Evolutionary conservation across 2,888 invertebrate genomes (phyloP).

Genomic region (Sthenelais limicola): DNA sequence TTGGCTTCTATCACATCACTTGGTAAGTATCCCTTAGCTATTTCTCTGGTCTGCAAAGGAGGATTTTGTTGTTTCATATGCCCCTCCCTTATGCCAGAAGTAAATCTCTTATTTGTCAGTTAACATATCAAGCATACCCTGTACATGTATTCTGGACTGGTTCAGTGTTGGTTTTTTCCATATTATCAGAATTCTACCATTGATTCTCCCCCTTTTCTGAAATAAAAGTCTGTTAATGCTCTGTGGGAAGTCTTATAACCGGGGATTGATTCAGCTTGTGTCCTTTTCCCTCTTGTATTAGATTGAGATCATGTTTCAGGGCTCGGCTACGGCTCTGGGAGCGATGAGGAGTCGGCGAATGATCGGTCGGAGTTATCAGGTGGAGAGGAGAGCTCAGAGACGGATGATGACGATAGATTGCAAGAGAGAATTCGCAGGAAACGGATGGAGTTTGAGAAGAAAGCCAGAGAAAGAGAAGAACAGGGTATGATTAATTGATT

Average conservation of each 20-base stretch:
- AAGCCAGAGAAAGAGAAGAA: slow-evolving; percentile 42
- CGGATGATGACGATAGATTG: slow-evolving; percentile 41
- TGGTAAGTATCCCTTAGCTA: slow-evolving; percentile 91
- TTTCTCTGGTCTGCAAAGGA: too few relatives aligned
- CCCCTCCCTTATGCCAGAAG: too few relatives aligned
- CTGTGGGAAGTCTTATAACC: background rate
- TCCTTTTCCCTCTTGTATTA: background rate
- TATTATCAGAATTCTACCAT: too few relatives aligned
- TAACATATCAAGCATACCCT: too few relatives aligned
- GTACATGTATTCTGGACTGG: too few relatives aligned
- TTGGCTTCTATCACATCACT: slow-evolving; percentile 92
- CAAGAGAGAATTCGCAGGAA: slow-evolving; percentile 44
- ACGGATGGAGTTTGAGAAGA: slow-evolving; percentile 42
- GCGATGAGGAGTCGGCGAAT: slow-evolving; percentile 35
- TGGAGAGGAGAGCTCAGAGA: slow-evolving; percentile 23
- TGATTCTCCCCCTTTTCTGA: background rate
- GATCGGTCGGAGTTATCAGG: slow-evolving; percentile 6
- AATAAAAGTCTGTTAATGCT: background rate
- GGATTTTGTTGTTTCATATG: too few relatives aligned
- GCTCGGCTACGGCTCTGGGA: slow-evolving; percentile 43
- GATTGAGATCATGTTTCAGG: slow-evolving; percentile 32
- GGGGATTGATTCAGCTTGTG: background rate
- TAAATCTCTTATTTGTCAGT: too few relatives aligned
- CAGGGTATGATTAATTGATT: too few relatives aligned
- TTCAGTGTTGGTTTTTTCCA: too few relatives aligned